A percentile compares a stretch with the other conserved stretches of the same genome.
Evolutionary conservation across 2,797 vertebrate species (phyloP).

Genomic region (Masticophis lateralis): DNA sequence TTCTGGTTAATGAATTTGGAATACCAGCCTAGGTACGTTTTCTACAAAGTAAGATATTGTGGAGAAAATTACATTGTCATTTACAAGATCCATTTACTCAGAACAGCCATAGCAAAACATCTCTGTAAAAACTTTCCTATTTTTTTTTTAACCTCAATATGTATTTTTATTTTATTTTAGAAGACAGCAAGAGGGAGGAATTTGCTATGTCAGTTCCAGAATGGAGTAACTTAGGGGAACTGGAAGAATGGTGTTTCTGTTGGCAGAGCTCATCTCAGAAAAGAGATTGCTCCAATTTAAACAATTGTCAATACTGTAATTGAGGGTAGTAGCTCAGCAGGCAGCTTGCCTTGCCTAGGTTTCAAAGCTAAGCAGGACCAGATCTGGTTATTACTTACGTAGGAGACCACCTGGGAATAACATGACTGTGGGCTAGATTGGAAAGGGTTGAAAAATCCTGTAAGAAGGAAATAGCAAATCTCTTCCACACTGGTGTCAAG

Average conservation of each 20-base stretch:
- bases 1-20: not conserved
- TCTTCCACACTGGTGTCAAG: not conserved
- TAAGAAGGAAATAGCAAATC: not conserved
- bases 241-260: not conserved
- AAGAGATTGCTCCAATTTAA: not conserved
- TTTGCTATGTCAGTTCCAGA: not conserved
- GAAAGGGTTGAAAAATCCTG: not conserved
- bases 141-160: not conserved
- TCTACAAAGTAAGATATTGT: no score
- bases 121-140: not conserved
- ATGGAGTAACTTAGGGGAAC: not conserved
- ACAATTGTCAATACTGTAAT: not conserved
- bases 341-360: not conserved
- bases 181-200: not conserved
- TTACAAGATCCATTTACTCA: not conserved
- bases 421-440: not conserved
- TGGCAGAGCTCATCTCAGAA: not conserved
- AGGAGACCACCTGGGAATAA: not conserved
- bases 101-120: not conserved
- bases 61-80: not conserved
- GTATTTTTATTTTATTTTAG: not conserved
- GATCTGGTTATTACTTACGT: not conserved
- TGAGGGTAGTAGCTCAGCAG: not conserved
- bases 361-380: not conserved
- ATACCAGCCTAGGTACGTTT: not conserved